Base-by-base conservation (phyloP, 2,888 invertebrate species). In the Perizoma flavofasciatum region DNA sequence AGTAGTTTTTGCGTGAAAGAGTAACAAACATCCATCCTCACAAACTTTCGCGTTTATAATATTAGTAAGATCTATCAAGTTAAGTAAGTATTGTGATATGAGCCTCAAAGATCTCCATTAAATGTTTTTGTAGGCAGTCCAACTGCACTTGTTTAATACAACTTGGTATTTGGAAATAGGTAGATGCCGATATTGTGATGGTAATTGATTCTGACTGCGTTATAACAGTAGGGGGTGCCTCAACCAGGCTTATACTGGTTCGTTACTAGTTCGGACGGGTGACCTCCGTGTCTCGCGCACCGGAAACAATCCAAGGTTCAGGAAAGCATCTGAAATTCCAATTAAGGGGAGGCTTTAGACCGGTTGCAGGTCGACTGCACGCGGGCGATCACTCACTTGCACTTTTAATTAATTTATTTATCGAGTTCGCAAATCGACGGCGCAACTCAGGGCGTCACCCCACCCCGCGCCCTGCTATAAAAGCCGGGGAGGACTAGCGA, bases 381-480 rank as follows among this genome's bases (percentile, higher is more conserved):
- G 85, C 83, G 78, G 74, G 57, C 88, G 88, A 91, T 92, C 92
- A 87, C 88, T 92, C 90, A 92, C 92, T 92, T 91, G 91, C 91
- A 92, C 92, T 92, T 92, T 91, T 92, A 92, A 92, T 92, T 92
- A 92, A 92, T 92, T 92, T 91, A 92, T 92, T 92, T 92, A 92
- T 92, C 84, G 91, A 85, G 87, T 89, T 85, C 89, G 89, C 86
- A 86, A 82, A 86, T 88, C 90, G 89, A 91, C 91, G 88, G 89
- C 89, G 91, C 91, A 89, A 89, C 87, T 88, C 91, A 88, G 81
- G 87, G 81, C 78, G 80, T 75, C 86, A 83, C 86, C 88, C 83
- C 87, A 83, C 86, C 89, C 85, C 88, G 79, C 88, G 79, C 73
- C 79, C 73, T 77, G 71, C 83, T 91, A 88, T 92, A 89, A 77